phyloP scores from a whole-genome alignment of 2,888 invertebrate species.

The Pycnomerus fuliginosus region DNA sequence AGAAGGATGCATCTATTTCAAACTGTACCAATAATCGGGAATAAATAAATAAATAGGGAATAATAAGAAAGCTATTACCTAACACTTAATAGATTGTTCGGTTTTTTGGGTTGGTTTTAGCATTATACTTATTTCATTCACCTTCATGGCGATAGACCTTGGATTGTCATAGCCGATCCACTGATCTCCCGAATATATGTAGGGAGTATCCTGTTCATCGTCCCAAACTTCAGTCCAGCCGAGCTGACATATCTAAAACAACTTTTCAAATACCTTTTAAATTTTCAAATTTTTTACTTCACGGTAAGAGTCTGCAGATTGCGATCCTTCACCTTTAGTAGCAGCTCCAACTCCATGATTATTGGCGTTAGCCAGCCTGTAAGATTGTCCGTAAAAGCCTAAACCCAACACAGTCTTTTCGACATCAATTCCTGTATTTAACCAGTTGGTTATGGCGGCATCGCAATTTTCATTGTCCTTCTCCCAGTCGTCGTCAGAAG shows the following conservation, averaged over 20 bases:
- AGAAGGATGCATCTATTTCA: too few relatives aligned
- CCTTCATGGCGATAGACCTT: slow-evolving; percentile 58
- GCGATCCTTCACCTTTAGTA: too few relatives aligned
- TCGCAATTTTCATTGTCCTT: slow-evolving; percentile 40
- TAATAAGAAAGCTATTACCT: slow-evolving; percentile 1
- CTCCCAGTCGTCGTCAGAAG: slow-evolving; percentile 42
- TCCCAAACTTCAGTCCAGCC: slow-evolving; percentile 56
- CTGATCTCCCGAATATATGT: slow-evolving; percentile 59
- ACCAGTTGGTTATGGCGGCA: slow-evolving; percentile 54
- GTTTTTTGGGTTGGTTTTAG: too few relatives aligned
- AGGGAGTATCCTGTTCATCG: slow-evolving; percentile 60
- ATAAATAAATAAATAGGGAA: background rate
- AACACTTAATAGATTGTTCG: too few relatives aligned
- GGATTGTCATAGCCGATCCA: slow-evolving; percentile 71
- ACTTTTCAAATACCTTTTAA: background rate
- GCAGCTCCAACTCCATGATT: too few relatives aligned
- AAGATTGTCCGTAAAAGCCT: too few relatives aligned
- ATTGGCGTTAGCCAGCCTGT: too few relatives aligned
- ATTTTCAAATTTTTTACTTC: background rate
- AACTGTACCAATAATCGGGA: too few relatives aligned
- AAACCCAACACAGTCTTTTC: too few relatives aligned
- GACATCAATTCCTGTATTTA: too few relatives aligned
- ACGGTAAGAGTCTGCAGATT: slow-evolving; percentile 35
- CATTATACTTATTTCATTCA: too few relatives aligned
- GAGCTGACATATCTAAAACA: slow-evolving; percentile 58